Conservation (phyloP, 2,797 vertebrate species). For the Acrocephalus scirpaceus region DNA sequence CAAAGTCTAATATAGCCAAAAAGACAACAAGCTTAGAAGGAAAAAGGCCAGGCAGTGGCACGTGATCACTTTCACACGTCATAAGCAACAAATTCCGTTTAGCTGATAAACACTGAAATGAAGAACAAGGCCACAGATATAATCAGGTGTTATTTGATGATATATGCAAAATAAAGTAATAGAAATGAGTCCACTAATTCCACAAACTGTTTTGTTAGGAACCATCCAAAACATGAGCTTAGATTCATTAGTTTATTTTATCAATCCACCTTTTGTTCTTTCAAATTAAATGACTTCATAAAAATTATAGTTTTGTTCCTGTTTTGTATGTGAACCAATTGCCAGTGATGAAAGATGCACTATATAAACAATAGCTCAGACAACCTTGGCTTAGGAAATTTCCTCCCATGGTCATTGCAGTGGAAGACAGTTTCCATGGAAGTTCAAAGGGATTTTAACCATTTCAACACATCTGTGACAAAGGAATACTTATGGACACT, state of each 20-base stretch:
- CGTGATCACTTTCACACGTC: conserved; percentile 84
- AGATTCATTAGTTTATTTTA: conserved; percentile 67
- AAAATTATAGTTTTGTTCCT: conserved; percentile 66
- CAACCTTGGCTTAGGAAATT: conserved; percentile 58
- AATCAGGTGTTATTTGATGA: conserved; percentile 78
- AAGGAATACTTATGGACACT: conserved; percentile 56
- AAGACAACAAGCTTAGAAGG: conserved; percentile 86
- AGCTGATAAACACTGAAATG: conserved; percentile 92
- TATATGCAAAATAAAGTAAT: conserved; percentile 76
- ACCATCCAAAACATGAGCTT: conserved; percentile 71
- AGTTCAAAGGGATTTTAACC: conserved; percentile 82
- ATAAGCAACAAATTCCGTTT: conserved; percentile 84
- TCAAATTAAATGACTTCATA: conserved; percentile 59
- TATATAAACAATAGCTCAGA: conserved; percentile 66
- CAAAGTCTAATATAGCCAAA: conserved; percentile 95
- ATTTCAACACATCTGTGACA: conserved; percentile 74
- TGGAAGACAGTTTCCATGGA: conserved; percentile 88
- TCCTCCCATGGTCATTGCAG: conserved; percentile 78
- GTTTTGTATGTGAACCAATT: conserved; percentile 66
- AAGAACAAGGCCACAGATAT: conserved; percentile 91
- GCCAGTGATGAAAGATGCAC: conserved; percentile 63
- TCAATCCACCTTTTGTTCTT: conserved; percentile 73
- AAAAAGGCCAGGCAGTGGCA: conserved; percentile 87
- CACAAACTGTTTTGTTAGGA: conserved; percentile 73
- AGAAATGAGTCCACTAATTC: conserved; percentile 75